Base-by-base conservation (phyloP, 2,797 vertebrate genomes). In the Crenichthys baileyi region DNA sequence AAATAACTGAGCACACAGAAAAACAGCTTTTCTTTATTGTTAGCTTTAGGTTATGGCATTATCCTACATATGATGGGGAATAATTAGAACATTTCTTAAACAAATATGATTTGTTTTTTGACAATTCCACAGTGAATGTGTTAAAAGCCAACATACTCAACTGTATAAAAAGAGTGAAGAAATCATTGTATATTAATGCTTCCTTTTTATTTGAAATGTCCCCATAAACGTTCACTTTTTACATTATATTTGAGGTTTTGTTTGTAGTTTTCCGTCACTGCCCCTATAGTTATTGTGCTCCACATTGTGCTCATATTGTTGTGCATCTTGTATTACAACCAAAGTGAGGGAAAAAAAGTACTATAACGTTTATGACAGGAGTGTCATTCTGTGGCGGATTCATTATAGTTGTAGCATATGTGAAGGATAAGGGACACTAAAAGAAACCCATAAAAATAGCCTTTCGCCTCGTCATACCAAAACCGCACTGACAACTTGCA, bases 391-490 rank as follows among this genome's bases (percentile, higher is more conserved):
- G 20, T 8, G 6, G 22, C n/a, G 41, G 2, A 67, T 67, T 44
- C 5, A 44, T 13, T 13, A 56, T 13, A 56, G 11, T 3, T 56
- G 6, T 41, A 20, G 9, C 24, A 20, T 2, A 41, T 56, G 41
- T 26, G 13, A 46, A n/a, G 12, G 22, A 15, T 24, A 41, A 22
- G 36, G 2, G 67, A 70, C 24, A 4, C 41, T n/a, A 20, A 5
- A 70, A 46, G 24, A 70, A 48, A 46, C 24, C n/a, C 11, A 70
- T 80, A 93, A 85, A 91, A 91, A 88, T 89, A 92, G 80, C 20
- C 11, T 29, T 58, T 44, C 44, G 8, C 44, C 51, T 63, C 67
- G 53, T 72, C 56, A 76, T 20, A 77, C 9, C 11, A 20, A 11
- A 55, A 11, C n/a, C 2, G 44, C 0, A 0, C 46, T n/a, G 26